Percentiles rank a stretch among this genome's conserved stretches.
These are phyloP conservation scores for Crematogaster levior DNA, from an alignment of 2,888 invertebrate species.

Conservation along the genomic window DNA sequence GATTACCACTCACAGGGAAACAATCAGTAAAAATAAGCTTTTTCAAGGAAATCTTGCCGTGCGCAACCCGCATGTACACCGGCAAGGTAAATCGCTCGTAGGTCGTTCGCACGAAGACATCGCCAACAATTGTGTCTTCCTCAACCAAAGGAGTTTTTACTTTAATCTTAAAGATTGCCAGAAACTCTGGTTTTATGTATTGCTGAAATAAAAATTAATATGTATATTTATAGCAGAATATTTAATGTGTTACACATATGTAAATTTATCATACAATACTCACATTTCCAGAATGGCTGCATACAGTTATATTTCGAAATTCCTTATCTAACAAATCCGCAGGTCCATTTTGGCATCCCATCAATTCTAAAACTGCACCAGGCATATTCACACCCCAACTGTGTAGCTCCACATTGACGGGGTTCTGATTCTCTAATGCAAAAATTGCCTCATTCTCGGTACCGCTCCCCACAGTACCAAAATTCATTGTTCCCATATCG, in stretches of 20 bases:
- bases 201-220: slow-evolving; percentile 82
- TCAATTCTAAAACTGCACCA: slow-evolving; percentile 87
- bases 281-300: slow-evolving; percentile 83
- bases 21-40: slow-evolving; percentile 91
- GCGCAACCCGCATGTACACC: slow-evolving; percentile 91
- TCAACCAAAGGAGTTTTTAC: slow-evolving; percentile 90
- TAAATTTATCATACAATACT: slow-evolving; percentile 54
- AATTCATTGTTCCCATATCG: slow-evolving; percentile 86
- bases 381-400: slow-evolving; percentile 88
- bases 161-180: slow-evolving; percentile 91
- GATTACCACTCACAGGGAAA: slow-evolving; percentile 90
- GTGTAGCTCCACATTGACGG: slow-evolving; percentile 89
- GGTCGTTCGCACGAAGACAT: slow-evolving; percentile 91
- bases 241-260: neutral
- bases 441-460: slow-evolving; percentile 90
- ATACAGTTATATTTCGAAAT: slow-evolving; percentile 82
- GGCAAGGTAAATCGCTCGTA: slow-evolving; percentile 90
- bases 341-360: slow-evolving; percentile 88
- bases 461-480: slow-evolving; percentile 89
- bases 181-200: slow-evolving; percentile 87
- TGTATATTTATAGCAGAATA: neutral
- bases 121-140: slow-evolving; percentile 89
- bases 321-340: slow-evolving; percentile 82
- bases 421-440: slow-evolving; percentile 91
- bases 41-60: slow-evolving; percentile 88